Evolutionary conservation across 2,113 vertebrate species (phyloP).

Genomic region (Oophaga pumilio): DNA sequence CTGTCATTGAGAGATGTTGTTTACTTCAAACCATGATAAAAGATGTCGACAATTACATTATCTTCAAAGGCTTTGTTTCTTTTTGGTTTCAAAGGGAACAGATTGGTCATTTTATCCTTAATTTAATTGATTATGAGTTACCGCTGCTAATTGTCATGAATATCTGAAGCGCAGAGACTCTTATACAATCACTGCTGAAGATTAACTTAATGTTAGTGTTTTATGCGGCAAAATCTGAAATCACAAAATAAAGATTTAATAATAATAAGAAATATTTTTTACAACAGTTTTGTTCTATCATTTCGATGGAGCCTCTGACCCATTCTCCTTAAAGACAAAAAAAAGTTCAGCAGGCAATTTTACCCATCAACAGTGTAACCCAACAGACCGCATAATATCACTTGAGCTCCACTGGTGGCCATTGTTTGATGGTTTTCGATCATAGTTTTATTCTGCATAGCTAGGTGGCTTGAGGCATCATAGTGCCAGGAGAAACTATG

Average conservation of each 20-base stretch:
- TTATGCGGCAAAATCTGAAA: not conserved
- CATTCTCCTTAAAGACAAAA: no score
- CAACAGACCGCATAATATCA: no score
- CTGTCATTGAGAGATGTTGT: not conserved
- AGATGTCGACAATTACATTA: slow-evolving; percentile 50
- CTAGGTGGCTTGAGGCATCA: no score
- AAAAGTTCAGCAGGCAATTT: no score
- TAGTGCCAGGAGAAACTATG: no score
- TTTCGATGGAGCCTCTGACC: no score
- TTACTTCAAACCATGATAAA: slow-evolving; percentile 45
- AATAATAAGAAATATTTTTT: not conserved
- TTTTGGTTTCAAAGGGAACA: slow-evolving; percentile 35
- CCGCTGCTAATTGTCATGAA: slow-evolving; percentile 32
- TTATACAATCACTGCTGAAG: not conserved
- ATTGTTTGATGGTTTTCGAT: no score
- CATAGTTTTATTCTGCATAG: no score
- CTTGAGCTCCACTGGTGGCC: no score
- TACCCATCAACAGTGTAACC: no score
- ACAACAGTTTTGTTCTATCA: not conserved
- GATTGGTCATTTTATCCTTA: slow-evolving; percentile 28
- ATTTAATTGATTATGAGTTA: slow-evolving; percentile 39
- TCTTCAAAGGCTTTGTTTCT: slow-evolving; percentile 40
- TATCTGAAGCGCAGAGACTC: not conserved
- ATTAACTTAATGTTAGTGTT: slow-evolving; percentile 1
- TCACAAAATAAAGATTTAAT: not conserved